A percentile compares a stretch with the other conserved stretches of the same genome.
Evolutionary conservation across 2,113 vertebrate genomes (phyloP).

Genomic region (Sminthopsis crassicaudata): DNA sequence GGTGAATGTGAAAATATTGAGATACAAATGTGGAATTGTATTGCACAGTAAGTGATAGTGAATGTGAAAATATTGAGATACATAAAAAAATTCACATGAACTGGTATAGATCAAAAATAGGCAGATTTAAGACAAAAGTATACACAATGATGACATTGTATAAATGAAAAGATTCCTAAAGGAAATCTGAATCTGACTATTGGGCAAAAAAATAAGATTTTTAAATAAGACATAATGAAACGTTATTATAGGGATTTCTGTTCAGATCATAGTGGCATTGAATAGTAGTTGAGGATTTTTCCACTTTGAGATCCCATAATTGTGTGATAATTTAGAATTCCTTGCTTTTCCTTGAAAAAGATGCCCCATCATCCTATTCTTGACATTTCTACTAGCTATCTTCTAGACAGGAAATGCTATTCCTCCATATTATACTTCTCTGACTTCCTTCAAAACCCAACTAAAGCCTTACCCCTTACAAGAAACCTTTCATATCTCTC

Average conservation of each 20-base stretch:
- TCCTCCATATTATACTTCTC: background rate
- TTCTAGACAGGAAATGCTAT: background rate
- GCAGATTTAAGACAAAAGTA: background rate
- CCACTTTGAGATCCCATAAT: background rate
- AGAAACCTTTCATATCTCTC: background rate
- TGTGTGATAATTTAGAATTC: background rate
- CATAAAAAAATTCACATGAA: background rate
- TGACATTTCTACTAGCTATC: background rate
- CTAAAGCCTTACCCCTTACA: background rate
- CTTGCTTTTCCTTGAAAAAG: background rate
- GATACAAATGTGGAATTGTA: background rate
- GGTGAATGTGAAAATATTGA: background rate
- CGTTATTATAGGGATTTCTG: background rate
- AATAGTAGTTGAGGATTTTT: background rate
- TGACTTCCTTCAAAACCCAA: background rate
- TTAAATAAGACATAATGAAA: background rate
- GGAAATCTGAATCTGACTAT: background rate
- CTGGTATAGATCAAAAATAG: background rate
- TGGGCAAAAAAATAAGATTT: background rate
- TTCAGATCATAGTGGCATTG: background rate
- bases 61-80: background rate
- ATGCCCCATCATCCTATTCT: background rate
- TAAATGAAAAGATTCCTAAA: background rate
- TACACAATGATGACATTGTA: background rate
- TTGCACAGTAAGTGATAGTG: background rate